These are phyloP conservation scores for Brachirus orientalis DNA, from an alignment of 2,113 vertebrate genomes.

Conservation along the genomic window DNA sequence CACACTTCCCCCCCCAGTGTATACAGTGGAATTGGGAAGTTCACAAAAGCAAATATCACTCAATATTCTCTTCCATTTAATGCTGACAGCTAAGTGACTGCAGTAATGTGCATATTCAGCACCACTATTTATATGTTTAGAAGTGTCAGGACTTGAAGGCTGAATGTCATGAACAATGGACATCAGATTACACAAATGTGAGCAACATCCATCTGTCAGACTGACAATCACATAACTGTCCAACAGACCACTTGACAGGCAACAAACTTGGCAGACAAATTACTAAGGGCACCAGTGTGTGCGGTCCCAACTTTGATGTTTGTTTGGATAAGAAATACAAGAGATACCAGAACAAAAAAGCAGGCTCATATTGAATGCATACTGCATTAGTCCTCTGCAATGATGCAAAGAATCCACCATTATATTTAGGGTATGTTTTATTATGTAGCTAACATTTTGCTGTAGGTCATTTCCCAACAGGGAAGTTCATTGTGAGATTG, in stretches of 20 bases:
- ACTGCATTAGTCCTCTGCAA: no score
- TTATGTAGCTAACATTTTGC: slow-evolving; percentile 18
- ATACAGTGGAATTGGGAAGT: slow-evolving; percentile 67
- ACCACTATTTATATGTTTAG: slow-evolving; percentile 10
- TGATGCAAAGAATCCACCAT: no score
- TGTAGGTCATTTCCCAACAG: slow-evolving; percentile 22
- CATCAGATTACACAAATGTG: no score
- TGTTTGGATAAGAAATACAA: background rate
- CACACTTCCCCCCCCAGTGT: slow-evolving; percentile 73
- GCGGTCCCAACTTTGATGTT: no score
- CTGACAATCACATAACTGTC: no score
- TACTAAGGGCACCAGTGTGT: no score
- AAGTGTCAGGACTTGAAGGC: slow-evolving; percentile 7
- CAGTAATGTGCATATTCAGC: slow-evolving; percentile 41
- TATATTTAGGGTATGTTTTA: background rate
- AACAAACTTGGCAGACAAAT: no score
- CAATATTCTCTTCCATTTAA: slow-evolving; percentile 56
- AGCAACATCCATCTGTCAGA: no score
- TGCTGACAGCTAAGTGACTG: slow-evolving; percentile 59
- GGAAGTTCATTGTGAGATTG: background rate
- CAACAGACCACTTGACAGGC: no score
- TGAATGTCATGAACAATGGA: background rate
- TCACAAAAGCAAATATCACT: slow-evolving; percentile 71
- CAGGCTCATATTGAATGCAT: no score
- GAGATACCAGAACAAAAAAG: no score